Evolutionary conservation across 2,113 vertebrate genomes (phyloP).

Genomic region (Piaya cayana): DNA sequence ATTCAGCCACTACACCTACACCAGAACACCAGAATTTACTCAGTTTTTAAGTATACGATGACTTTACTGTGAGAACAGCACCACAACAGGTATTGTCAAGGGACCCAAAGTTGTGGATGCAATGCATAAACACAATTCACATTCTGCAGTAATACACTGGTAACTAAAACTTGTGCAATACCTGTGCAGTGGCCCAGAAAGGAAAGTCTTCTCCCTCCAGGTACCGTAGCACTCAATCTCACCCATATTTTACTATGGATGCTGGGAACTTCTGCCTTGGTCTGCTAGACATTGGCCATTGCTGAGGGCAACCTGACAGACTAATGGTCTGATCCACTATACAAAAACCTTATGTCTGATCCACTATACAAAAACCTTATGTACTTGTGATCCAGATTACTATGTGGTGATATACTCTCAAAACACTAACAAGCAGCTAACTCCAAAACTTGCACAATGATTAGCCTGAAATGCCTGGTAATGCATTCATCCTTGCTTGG

Average conservation of each 20-base stretch:
- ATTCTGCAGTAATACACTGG: background rate
- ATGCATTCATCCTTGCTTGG: background rate
- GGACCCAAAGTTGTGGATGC: background rate
- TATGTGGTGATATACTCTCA: background rate
- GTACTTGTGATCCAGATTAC: background rate
- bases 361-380: background rate
- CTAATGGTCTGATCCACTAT: background rate
- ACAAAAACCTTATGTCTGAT: background rate
- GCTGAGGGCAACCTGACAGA: background rate
- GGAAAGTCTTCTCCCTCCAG: background rate
- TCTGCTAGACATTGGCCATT: rapidly evolving
- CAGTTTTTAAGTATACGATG: background rate
- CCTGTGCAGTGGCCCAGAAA: background rate
- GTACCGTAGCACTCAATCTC: background rate
- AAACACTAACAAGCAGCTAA: background rate
- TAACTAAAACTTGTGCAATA: background rate
- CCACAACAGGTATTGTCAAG: background rate
- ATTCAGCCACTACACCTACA: background rate
- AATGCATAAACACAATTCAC: background rate
- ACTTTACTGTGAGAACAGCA: background rate
- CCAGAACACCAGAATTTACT: background rate
- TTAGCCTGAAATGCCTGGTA: background rate
- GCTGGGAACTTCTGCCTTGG: background rate
- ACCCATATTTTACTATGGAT: background rate
- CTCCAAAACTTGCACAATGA: background rate